Evolutionary conservation across 2,888 invertebrate genomes (phyloP), one percentile per base, ranked within the genome.

Genomic region (Aspidiotus rigidus): DNA sequence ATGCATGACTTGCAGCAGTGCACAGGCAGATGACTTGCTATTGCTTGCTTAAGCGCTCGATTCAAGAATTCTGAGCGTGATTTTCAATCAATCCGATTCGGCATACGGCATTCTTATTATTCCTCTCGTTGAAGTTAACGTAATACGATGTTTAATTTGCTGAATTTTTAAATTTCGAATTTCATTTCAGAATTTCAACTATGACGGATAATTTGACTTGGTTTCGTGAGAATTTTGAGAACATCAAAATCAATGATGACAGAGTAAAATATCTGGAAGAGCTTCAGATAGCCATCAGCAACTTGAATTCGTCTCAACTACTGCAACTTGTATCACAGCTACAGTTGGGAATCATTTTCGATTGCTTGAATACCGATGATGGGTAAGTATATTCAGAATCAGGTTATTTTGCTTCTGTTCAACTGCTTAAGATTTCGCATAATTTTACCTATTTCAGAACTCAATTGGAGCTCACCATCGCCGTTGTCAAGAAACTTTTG

Each of bases 401-500:
- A 17, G 42, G 16, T 42, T 11, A 15, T 17, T 17, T 62, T 17
- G 7, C 49, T 49, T 49, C 49, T 49, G 16, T 15, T 56, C 9
- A 57, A 28, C 28, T 28, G 5, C 5, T 1, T 28, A 28, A 28
- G 28, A 28, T 3, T 5, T 28, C 28, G 5, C 1, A 28, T 28
- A 28, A 28, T 28, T 8, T 55, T 55, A n/a, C n/a, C 6, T 13
- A 49, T 28, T 44, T 7, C 75, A 85, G 86, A 72, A 80, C 83
- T 71, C 83, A 85, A 75, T 78, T 84, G 7, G 81, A 83, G 73
- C 75, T 85, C 70, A 83, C 86, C 16, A 85, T 85, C 75, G 85
- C 87, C 74, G 83, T 88, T 7, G 77, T 89, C 53, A 80, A 83
- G 57, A 77, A 83, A 71, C 83, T 87, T 74, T 82, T 90, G 77